phyloP scores from a whole-genome alignment of 2,888 invertebrate species.

The Drosophila robusta region DNA sequence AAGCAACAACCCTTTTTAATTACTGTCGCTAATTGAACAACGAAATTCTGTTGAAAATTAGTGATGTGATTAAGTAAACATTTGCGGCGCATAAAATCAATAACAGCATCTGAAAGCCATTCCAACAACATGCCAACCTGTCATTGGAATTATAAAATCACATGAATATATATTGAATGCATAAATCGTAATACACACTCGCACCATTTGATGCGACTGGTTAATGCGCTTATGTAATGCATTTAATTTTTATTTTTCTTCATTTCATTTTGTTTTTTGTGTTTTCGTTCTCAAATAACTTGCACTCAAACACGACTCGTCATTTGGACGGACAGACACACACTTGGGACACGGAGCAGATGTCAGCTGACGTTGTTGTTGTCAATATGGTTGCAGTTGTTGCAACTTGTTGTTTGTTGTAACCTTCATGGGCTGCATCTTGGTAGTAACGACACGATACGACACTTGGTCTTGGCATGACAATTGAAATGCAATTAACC shows the following conservation, averaged over 20 bases:
- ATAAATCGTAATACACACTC: conserved; percentile 53
- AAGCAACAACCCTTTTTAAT: conserved; percentile 18
- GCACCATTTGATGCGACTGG: not conserved
- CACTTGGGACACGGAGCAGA: conserved; percentile 54
- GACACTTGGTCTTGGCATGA: conserved; percentile 67
- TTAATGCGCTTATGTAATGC: conserved; percentile 52
- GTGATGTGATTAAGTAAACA: conserved; percentile 48
- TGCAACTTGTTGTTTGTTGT: conserved; percentile 28
- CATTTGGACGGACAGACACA: conserved; percentile 58
- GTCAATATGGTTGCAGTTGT: conserved; percentile 37
- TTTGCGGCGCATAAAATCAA: conserved; percentile 49
- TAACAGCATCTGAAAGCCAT: conserved; percentile 27
- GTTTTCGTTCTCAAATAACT: conserved; percentile 30
- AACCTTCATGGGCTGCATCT: conserved; percentile 65
- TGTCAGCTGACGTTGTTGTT: conserved; percentile 50
- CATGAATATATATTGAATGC: conserved; percentile 40
- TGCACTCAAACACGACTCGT: conserved; percentile 73
- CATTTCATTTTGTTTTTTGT: not conserved
- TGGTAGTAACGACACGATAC: conserved; percentile 21
- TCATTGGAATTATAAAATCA: conserved; percentile 44
- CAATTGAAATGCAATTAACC: conserved; percentile 79
- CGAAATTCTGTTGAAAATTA: conserved; percentile 66
- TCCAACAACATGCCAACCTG: conserved; percentile 31
- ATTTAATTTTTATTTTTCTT: conserved; percentile 17
- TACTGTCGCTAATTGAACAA: conserved; percentile 54